phyloP scores from a whole-genome alignment of 2,888 invertebrate genomes.

The Ramazzottius varieornatus region DNA sequence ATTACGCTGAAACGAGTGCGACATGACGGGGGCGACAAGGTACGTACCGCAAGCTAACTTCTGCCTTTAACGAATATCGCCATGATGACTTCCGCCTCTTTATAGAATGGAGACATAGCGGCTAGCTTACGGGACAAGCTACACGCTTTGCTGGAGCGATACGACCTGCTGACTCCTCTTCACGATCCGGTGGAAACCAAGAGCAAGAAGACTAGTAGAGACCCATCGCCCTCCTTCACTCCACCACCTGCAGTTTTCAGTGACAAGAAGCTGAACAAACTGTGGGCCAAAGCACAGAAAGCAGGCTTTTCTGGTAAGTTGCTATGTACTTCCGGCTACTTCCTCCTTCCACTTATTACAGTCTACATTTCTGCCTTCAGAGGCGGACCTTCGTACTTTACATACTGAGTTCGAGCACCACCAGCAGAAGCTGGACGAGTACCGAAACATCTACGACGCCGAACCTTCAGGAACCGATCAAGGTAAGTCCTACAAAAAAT shows the following conservation, averaged over 20 bases:
- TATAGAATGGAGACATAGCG: neutral
- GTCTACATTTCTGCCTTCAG: conserved; percentile 12
- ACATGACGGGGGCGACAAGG: conserved; percentile 56
- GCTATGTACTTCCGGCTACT: neutral
- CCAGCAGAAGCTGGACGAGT: conserved; percentile 18
- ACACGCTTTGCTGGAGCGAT: conserved; percentile 44
- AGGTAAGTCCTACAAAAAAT: neutral
- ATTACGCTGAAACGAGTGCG: conserved; percentile 51
- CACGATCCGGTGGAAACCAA: conserved; percentile 29
- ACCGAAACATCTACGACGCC: conserved; percentile 13
- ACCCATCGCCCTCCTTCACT: neutral
- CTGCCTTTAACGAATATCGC: neutral
- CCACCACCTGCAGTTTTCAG: conserved; percentile 39
- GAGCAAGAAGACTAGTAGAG: neutral
- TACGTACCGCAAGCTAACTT: too few species aligned
- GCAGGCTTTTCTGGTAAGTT: conserved; percentile 16
- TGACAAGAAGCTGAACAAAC: conserved; percentile 59
- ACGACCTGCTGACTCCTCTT: conserved; percentile 50
- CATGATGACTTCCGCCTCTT: too few species aligned
- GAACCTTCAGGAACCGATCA: neutral
- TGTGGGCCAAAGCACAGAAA: conserved; percentile 52
- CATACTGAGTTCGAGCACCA: conserved; percentile 18
- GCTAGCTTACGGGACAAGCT: neutral
- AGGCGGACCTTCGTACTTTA: conserved; percentile 15
- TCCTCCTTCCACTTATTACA: too few species aligned